phyloP scores from a whole-genome alignment of 2,888 invertebrate genomes.

The Cephalotes varians region DNA sequence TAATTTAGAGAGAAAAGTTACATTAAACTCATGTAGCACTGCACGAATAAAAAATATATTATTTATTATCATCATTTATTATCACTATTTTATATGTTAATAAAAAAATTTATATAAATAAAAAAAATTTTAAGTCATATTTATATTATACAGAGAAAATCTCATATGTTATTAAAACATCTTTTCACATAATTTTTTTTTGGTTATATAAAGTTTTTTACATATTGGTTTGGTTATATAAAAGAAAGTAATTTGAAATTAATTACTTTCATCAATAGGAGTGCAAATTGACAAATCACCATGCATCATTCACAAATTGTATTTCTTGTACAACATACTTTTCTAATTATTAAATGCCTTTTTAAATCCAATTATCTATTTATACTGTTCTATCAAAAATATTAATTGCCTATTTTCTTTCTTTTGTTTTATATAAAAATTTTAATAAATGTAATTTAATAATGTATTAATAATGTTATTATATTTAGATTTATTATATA shows the following conservation, averaged over 20 bases:
- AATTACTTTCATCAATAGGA: conserved; percentile 30
- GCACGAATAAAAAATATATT: not conserved
- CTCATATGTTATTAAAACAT: not conserved
- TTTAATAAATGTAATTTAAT: conserved; percentile 11
- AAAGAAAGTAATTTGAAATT: conserved; percentile 2
- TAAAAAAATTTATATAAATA: not conserved
- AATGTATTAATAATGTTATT: not conserved
- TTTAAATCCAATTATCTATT: conserved; percentile 20
- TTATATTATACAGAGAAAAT: not conserved
- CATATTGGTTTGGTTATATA: no score
- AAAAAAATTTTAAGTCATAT: conserved; percentile 8
- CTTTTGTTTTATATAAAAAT: conserved; percentile 28
- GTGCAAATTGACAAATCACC: conserved; percentile 28
- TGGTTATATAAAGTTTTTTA: conserved; percentile 31
- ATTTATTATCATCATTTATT: not conserved
- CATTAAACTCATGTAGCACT: not conserved
- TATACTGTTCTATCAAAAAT: conserved; percentile 40
- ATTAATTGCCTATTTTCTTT: not conserved
- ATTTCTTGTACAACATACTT: conserved; percentile 36
- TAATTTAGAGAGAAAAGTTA: not conserved
- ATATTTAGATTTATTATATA: not conserved
- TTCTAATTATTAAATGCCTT: conserved; percentile 18
- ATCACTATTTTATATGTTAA: not conserved
- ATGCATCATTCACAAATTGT: conserved; percentile 32
- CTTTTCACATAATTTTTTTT: not conserved